Evolutionary conservation across 92 coral and sea anemone species (phyloP), one percentile per base, ranked within the genome.

Genomic region (Bergia sp.): DNA sequence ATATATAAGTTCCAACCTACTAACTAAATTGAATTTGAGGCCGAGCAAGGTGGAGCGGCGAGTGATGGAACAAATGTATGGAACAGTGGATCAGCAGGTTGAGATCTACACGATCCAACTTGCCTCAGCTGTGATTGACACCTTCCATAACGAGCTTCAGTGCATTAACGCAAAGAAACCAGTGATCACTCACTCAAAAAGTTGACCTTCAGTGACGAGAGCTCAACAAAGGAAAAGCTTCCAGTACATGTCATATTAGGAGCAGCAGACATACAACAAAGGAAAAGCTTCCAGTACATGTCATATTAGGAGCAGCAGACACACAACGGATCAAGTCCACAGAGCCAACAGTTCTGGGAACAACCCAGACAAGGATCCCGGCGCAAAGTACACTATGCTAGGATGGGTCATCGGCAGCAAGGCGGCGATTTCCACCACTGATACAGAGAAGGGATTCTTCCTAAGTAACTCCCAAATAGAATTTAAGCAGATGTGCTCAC

Each of bases 401-500:
- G 93, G 95, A 47, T 90, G 94, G 94, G 82, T 90, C 5, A 21
- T 91, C 38, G 79, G 85, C 11, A 93, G 90, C 66, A 80, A 83
- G 44, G 72, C 55, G 1, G 58, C 65, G 53, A 21, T 42, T n/a
- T 21, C 10, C 0, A 74, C 82, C 3, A 3, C 66, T 11, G 92
- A 76, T 39, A 44, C 74, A 76, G 95, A 90, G 76, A 93, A 93
- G 91, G 87, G 76, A 47, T 93, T 92, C 90, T 87, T 94, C 66
- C 49, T 91, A 4, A 90, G 67, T 57, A 65, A 93, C 5, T 88
- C 91, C 4, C 90, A 79, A 13, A 86, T 88, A 36, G 92, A 95
- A 76, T 90, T 93, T 85, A 91, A 93, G 42, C 88, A 88, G 81
- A 47, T 95, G 89, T 93, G 92, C 85, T 90, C 95, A 0, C 88